phyloP scores from a whole-genome alignment of 2,888 invertebrate species.

The Parelbella ahira region DNA sequence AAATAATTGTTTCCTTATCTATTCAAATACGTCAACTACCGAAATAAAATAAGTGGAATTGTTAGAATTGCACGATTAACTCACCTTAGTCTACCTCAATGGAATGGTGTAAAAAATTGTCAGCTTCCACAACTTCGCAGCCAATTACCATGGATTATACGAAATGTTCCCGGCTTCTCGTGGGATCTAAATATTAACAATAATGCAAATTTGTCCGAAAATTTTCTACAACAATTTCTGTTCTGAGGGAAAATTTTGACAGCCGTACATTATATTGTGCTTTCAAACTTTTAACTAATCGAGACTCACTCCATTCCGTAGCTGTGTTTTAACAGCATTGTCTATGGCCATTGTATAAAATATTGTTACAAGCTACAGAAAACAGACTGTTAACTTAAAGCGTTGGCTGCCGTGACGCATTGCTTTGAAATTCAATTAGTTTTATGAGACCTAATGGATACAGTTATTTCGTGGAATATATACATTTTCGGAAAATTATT shows the following conservation, averaged over 20 bases:
- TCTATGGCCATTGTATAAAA: constrained; percentile 13
- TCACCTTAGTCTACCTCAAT: constrained; percentile 2
- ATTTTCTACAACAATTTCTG: constrained; percentile 32
- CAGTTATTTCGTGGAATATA: constrained; percentile 4
- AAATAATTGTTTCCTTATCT: too few species aligned
- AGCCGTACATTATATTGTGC: constrained; percentile 14
- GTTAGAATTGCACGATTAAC: too few species aligned
- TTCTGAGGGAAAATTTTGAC: constrained; percentile 24
- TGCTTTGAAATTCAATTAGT: constrained; percentile 14
- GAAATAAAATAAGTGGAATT: too few species aligned
- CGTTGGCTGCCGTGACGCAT: constrained; percentile 5
- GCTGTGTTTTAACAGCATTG: constrained; percentile 2
- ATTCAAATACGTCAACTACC: too few species aligned
- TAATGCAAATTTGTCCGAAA: constrained; percentile 41
- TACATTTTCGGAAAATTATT: constrained; percentile 4
- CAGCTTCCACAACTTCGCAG: constrained; percentile 25
- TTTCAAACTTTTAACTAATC: constrained; percentile 16
- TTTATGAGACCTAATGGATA: constrained; percentile 5
- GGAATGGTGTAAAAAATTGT: too few species aligned
- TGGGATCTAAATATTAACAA: constrained; percentile 39
- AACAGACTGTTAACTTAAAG: constrained; percentile 11
- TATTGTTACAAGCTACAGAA: not conserved
- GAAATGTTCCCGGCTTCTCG: constrained; percentile 24
- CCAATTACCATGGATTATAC: constrained; percentile 33
- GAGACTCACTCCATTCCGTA: constrained; percentile 1